These are phyloP conservation scores for Leptestheria dahalacensis DNA, from an alignment of 1,140 invertebrate genomes.

Conservation along the genomic window DNA sequence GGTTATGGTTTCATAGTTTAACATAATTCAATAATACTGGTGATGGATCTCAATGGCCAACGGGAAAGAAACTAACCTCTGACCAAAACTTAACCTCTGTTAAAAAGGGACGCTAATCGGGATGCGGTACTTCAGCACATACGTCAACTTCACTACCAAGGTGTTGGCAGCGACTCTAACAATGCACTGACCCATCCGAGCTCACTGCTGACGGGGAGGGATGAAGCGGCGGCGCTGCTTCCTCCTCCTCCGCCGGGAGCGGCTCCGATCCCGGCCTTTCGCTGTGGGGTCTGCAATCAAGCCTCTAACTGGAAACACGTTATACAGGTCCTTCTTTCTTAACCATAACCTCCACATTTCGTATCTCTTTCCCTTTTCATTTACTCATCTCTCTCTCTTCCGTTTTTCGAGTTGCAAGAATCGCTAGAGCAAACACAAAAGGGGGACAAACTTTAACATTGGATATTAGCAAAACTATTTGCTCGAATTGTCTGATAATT, in stretches of 20 bases:
- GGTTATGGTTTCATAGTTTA: too few species aligned
- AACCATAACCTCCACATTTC: background rate
- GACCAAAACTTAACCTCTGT: background rate
- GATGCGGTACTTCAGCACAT: slow-evolving; percentile 16
- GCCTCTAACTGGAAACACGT: slow-evolving; percentile 64
- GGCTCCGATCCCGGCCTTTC: slow-evolving; percentile 31
- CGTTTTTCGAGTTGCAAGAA: too few species aligned
- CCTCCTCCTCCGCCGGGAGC: background rate
- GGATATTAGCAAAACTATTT: too few species aligned
- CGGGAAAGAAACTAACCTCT: too few species aligned
- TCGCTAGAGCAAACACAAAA: too few species aligned
- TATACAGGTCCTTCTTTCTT: slow-evolving; percentile 42
- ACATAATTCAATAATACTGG: too few species aligned
- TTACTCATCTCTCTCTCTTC: background rate
- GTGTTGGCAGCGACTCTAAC: slow-evolving; percentile 4
- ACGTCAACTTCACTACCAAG: slow-evolving; percentile 13
- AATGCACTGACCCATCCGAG: background rate
- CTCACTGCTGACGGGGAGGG: background rate
- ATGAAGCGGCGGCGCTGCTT: background rate
- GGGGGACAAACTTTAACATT: too few species aligned
- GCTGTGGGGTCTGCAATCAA: slow-evolving; percentile 57
- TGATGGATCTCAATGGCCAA: too few species aligned
- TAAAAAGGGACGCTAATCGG: slow-evolving; percentile 12
- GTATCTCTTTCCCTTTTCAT: background rate
- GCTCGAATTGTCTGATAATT: too few species aligned